Evolutionary conservation across 1,140 invertebrate genomes (phyloP), one percentile per base, ranked within the genome.

Genomic region (Drosophila bocqueti): DNA sequence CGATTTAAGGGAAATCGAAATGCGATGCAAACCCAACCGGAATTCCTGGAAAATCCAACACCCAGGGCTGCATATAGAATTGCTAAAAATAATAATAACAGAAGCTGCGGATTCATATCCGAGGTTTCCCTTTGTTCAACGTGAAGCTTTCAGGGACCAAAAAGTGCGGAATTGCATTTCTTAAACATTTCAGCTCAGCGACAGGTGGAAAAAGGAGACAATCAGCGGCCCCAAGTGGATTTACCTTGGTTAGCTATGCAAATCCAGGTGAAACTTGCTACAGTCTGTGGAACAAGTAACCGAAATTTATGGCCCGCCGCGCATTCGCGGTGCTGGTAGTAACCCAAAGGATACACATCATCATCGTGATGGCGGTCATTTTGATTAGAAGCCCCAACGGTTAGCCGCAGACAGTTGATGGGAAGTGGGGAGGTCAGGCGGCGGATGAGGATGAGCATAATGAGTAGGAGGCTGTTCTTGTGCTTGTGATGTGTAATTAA

Each of bases 401-500:
- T 18, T 64, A 45, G 52, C 45, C 45, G 47, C 55, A 36, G 38
- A 60, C 34, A 54, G 60, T 46, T 43, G 26, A 49, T 45, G 43
- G 31, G 34, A 10, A 59, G 29, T n/a, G 13, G 36, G 26, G 24
- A 29, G 18, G 16, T 36, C 16, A 21, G 6, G 46, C 24, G 21
- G 13, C 9, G 36, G 21, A 26, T 5, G 26, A 26, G 26, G 46
- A 26, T 49, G 8, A 49, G 15, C 46, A 1, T 15, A 15, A 49
- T 49, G 15, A 49, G 24, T 49, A 2, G 24, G 46, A 4, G 57
- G 54, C 59, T 47, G 67, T 79, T 79, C 79, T 74, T 82, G 71
- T 80, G 80, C 72, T 75, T 80, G 79, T 86, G 80, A 86, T 89
- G 79, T 89, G 84, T 87, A 87, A 87, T 87, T 87, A 87, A 87